Evolutionary conservation across 2,888 invertebrate genomes (phyloP).

Genomic region (Polylopha cassiicola): DNA sequence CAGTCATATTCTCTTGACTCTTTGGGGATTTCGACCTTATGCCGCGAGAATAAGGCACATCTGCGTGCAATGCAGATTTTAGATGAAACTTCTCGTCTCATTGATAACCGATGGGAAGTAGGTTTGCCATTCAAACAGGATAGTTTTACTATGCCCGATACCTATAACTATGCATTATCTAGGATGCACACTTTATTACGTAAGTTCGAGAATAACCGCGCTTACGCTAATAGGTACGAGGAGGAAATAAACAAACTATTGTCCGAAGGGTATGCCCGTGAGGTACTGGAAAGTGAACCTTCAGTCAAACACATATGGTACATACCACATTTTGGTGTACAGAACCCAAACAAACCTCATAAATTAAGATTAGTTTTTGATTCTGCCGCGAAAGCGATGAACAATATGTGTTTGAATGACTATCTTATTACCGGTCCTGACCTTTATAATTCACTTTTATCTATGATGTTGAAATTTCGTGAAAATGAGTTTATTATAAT

Average conservation of each 20-base stretch:
- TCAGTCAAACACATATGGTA: neutral
- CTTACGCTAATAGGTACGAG: constrained; percentile 1
- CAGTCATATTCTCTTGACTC: no score
- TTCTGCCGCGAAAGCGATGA: neutral
- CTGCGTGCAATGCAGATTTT: no score
- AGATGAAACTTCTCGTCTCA: no score
- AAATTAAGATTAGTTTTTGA: constrained; percentile 1
- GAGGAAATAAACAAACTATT: constrained; percentile 2
- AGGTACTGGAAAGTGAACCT: neutral
- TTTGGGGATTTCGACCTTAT: no score
- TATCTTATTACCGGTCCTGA: constrained; percentile 10
- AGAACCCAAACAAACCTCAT: neutral
- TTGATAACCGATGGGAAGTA: constrained; percentile 8
- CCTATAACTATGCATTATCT: constrained; percentile 5
- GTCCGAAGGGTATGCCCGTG: neutral
- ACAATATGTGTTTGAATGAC: neutral
- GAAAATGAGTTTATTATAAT: constrained; percentile 9
- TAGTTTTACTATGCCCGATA: constrained; percentile 2
- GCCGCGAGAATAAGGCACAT: no score
- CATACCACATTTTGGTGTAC: neutral
- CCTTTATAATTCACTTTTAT: constrained; percentile 10
- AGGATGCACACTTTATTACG: constrained; percentile 3
- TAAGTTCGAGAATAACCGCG: constrained; percentile 2
- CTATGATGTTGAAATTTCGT: constrained; percentile 17
- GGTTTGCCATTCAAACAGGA: constrained; percentile 1